Evolutionary conservation across 2,888 invertebrate species (phyloP).

Genomic region (Chironomus tentans): DNA sequence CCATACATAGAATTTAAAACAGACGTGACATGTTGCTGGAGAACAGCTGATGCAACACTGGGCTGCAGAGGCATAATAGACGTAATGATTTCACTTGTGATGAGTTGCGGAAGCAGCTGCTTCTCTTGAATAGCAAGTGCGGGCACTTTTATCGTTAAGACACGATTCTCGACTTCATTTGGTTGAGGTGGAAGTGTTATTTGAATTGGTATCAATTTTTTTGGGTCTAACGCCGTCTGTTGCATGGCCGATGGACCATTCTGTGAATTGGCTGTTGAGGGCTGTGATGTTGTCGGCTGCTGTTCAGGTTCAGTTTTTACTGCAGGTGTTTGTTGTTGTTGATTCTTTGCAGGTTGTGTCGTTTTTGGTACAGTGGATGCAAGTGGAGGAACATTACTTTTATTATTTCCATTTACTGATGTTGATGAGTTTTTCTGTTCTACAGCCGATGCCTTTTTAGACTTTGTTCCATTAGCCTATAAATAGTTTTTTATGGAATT

Average conservation of each 20-base stretch:
- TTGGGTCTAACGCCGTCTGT: constrained; percentile 43
- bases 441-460: constrained; percentile 34
- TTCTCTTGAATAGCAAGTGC: constrained; percentile 71
- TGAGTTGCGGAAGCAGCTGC: constrained; percentile 52
- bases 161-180: constrained; percentile 58
- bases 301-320: constrained; percentile 30
- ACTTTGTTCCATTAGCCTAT: constrained; percentile 35
- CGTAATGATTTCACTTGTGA: constrained; percentile 80
- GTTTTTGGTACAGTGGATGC: constrained; percentile 11
- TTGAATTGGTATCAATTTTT: constrained; percentile 51
- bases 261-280: constrained; percentile 28
- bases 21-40: constrained; percentile 84
- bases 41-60: constrained; percentile 65
- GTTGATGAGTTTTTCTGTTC: constrained; percentile 27
- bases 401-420: constrained; percentile 13
- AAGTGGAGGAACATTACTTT: constrained; percentile 27
- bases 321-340: background rate
- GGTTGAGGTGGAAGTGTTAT: constrained; percentile 76
- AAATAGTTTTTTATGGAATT: background rate
- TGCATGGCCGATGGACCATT: constrained; percentile 38
- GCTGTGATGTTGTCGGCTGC: constrained; percentile 28
- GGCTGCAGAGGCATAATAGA: constrained; percentile 83
- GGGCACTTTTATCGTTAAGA: constrained; percentile 84
- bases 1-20: constrained; percentile 34
- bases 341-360: constrained; percentile 33